Conservation (phyloP, 2,113 vertebrate genomes). For the Saccopteryx bilineata region DNA sequence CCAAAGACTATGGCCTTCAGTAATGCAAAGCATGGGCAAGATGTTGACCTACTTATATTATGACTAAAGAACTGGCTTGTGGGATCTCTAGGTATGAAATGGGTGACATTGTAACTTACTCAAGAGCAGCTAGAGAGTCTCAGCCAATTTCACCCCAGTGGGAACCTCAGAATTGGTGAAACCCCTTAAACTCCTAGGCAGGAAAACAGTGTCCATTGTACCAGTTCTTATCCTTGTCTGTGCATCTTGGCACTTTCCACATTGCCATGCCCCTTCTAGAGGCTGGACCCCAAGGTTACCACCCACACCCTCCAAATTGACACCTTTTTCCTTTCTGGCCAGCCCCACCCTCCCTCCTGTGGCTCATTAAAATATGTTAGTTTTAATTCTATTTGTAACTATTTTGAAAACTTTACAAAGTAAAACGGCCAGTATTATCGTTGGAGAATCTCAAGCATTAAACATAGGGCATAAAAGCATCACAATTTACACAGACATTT, state of each 20-base stretch:
- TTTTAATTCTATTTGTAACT: not conserved
- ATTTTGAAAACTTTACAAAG: not conserved
- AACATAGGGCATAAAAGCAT: not conserved
- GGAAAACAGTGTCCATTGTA: not conserved
- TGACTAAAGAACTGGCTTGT: not conserved
- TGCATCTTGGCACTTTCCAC: not conserved
- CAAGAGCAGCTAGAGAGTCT: not conserved
- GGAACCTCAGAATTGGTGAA: not conserved
- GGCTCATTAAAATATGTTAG: not conserved
- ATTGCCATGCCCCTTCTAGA: not conserved
- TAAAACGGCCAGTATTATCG: not conserved
- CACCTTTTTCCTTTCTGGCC: not conserved
- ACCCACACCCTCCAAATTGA: not conserved
- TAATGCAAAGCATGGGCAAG: not conserved
- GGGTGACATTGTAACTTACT: not conserved
- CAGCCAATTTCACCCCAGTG: not conserved
- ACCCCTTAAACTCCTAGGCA: not conserved
- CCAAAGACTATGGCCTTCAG: not conserved
- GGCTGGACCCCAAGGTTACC: not conserved
- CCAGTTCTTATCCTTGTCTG: not conserved
- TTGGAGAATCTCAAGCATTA: not conserved
- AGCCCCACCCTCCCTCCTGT: not conserved
- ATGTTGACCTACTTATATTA: not conserved
- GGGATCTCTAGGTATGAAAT: not conserved
- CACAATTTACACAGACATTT: not conserved